phyloP scores from a whole-genome alignment of 2,797 vertebrate genomes.

The Allobates femoralis region DNA sequence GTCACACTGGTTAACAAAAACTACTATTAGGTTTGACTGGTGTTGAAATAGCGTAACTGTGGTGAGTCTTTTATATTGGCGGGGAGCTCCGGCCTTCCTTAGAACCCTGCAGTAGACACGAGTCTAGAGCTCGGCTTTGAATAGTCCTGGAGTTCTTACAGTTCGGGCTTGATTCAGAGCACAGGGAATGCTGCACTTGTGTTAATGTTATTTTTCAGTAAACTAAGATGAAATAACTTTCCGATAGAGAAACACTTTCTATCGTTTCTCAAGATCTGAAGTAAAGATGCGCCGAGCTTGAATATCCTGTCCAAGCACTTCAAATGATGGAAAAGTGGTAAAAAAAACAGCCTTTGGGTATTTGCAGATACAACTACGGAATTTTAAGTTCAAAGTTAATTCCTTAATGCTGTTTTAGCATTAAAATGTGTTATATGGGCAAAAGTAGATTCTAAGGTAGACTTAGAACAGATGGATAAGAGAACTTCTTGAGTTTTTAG shows the following conservation, averaged over 20 bases:
- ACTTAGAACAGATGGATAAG: not conserved
- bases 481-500: not conserved
- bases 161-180: not conserved
- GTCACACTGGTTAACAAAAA: conserved; percentile 23
- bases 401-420: not conserved
- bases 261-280: conserved; percentile 17
- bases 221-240: conserved; percentile 45
- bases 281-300: not conserved
- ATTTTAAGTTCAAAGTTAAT: not conserved
- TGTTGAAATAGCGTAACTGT: not conserved
- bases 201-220: conserved; percentile 37
- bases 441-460: not conserved
- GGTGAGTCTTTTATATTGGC: conserved; percentile 15
- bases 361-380: not conserved
- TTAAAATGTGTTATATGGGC: not conserved
- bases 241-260: conserved; percentile 1
- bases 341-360: conserved; percentile 20
- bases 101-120: conserved; percentile 1
- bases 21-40: conserved; percentile 17
- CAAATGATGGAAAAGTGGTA: conserved; percentile 17
- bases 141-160: not conserved
- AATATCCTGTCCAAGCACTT: conserved; percentile 32
- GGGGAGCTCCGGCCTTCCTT: not conserved
- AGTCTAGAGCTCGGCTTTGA: not conserved
- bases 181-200: conserved; percentile 12